Evolutionary conservation across 2,113 vertebrate genomes (phyloP).

Genomic region (Aptenodytes forsteri): DNA sequence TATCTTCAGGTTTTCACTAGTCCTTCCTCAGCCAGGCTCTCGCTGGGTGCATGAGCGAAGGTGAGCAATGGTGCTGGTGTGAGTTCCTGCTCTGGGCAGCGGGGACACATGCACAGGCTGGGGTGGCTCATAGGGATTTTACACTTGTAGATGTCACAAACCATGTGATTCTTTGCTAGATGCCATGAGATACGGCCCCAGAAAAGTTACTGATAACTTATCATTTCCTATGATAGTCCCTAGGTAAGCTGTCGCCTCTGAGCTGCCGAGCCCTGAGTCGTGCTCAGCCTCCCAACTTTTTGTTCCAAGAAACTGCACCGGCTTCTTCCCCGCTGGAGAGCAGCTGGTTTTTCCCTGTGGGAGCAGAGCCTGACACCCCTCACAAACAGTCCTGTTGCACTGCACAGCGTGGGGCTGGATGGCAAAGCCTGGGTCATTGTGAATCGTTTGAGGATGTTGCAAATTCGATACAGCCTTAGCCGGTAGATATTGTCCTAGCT

Average conservation of each 20-base stretch:
- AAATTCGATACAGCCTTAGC: neutral
- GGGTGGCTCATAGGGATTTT: neutral
- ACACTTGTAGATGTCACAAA: neutral
- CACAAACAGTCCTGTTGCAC: neutral
- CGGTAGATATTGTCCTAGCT: fast-evolving
- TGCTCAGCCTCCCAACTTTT: neutral
- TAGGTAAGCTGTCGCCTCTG: neutral
- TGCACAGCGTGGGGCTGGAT: neutral
- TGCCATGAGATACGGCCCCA: neutral
- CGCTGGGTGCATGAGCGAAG: fast-evolving
- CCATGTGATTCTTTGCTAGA: neutral
- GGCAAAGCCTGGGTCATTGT: neutral
- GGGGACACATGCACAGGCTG: neutral
- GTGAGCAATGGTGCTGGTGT: neutral
- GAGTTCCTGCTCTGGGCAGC: neutral
- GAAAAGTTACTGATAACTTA: neutral
- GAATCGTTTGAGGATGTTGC: neutral
- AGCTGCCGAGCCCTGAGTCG: neutral
- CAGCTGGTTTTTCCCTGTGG: neutral
- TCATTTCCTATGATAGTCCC: neutral
- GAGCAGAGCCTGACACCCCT: neutral
- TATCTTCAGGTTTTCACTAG: neutral
- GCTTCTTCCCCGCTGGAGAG: neutral
- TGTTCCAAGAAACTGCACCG: neutral
- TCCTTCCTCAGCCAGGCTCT: neutral